Conservation (phyloP, 2,797 vertebrate species). For the Syncerus caffer region DNA sequence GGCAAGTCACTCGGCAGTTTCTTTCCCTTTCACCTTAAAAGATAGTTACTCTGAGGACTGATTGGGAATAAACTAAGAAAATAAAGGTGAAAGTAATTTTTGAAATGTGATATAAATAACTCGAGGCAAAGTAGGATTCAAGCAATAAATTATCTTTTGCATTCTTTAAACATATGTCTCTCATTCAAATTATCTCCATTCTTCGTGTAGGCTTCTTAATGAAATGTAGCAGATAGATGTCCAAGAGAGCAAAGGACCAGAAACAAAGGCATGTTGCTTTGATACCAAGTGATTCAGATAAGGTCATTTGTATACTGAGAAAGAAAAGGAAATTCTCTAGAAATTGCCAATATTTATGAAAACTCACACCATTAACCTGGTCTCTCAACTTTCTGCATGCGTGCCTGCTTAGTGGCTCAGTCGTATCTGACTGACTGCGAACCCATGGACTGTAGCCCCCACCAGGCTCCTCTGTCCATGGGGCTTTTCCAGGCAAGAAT, state of each 20-base stretch:
- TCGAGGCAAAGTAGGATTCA: background rate
- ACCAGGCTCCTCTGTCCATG: background rate
- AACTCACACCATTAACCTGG: background rate
- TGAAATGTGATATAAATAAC: constrained; percentile 36
- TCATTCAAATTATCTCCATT: constrained; percentile 1
- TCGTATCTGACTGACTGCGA: fast-evolving
- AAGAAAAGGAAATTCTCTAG: background rate
- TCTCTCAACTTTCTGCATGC: background rate
- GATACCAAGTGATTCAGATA: background rate
- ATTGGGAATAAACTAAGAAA: background rate
- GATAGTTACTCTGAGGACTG: background rate
- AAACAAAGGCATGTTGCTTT: background rate
- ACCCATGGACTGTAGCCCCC: background rate
- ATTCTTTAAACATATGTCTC: background rate
- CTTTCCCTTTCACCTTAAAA: background rate
- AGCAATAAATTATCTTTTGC: background rate
- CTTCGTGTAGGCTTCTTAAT: background rate
- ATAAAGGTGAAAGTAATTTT: constrained; percentile 17
- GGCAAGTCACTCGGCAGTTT: background rate
- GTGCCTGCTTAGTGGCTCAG: background rate
- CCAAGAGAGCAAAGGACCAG: background rate
- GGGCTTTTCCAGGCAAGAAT: background rate
- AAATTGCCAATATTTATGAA: background rate
- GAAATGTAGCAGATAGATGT: background rate
- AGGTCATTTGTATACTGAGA: background rate